Evolutionary conservation across 2,797 vertebrate species (phyloP), one percentile per base, ranked within the genome.

Genomic region (Fringilla coelebs): DNA sequence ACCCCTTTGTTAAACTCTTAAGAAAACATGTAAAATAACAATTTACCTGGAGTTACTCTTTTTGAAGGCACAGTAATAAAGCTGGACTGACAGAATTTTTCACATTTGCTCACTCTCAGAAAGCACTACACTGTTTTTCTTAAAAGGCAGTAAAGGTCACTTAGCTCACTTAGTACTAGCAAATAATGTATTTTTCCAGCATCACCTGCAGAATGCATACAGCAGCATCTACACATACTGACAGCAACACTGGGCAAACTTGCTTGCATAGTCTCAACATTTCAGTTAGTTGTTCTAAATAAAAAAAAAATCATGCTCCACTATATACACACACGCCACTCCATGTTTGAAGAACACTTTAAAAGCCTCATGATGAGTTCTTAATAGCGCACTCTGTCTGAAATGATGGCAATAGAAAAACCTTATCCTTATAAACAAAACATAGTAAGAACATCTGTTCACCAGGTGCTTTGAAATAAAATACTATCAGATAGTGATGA

Each of bases 21-120:
- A 31, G 22, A 68, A 83, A 88, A 55, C 6, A 32, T 5, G 16
- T 25, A 76, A 70, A 76, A 55, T 40, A 88, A 77, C 13, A 38
- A 29, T 4, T 67, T 40, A 43, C 12, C 31, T 67, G 60, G 17
- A 66, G 1, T 9, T 32, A 38, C n/a, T 40, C 18, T 25, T 94
- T 86, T 62, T 5, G 2, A 25, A 36, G 21, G 20, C n/a, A 58
- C 8, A 15, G 19, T 21, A 84, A 34, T 68, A 76, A 86, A 31
- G 9, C 22, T 40, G 10, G 32, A 43, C 25, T 74, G n/a, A 6
- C 0, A 0, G n/a, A 58, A 38, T 40, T 63, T 63, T 71, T 67
- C 29, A 1, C 49, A 63, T 67, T 55, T 90, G 36, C 21, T 94
- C 12, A 24, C 20, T 41, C 66, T 67, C 49, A 90, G 76, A 66